Conservation (phyloP, 2,113 vertebrate species). For the Apistogramma diplotaenia region DNA sequence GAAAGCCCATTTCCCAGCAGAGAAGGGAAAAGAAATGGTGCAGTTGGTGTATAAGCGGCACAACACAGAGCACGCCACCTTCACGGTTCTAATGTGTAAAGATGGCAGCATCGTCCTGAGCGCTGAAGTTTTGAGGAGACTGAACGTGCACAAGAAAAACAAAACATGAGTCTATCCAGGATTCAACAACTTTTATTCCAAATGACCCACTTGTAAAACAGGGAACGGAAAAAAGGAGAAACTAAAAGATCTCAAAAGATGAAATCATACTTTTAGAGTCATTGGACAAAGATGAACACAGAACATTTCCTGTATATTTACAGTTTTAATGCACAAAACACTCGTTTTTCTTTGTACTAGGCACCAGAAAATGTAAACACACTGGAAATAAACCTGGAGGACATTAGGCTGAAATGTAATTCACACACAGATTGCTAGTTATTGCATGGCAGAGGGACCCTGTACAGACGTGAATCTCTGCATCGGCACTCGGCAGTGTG, state of each 20-base stretch:
- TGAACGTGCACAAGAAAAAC: background rate
- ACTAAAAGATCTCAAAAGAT: conserved; percentile 20
- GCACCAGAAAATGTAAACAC: conserved; percentile 99
- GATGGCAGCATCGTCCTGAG: background rate
- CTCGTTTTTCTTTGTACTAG: conserved; percentile 84
- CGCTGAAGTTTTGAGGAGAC: background rate
- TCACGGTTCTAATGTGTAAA: background rate
- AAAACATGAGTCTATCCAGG: conserved; percentile 29
- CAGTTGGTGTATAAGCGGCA: background rate
- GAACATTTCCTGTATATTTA: conserved; percentile 76
- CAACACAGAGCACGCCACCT: background rate
- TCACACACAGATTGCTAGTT: conserved; percentile 35
- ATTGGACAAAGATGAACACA: conserved; percentile 66
- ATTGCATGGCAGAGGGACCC: conserved; percentile 65
- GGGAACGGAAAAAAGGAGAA: conserved; percentile 26
- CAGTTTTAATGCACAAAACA: conserved; percentile 89
- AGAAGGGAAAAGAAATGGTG: background rate
- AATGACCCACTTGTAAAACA: conserved; percentile 59
- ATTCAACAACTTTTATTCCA: conserved; percentile 68
- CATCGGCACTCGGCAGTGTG: background rate
- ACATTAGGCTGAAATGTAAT: conserved; percentile 39
- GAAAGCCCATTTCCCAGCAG: background rate
- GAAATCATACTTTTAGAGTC: conserved; percentile 52
- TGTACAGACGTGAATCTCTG: conserved; percentile 33
- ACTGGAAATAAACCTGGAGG: conserved; percentile 91